phyloP scores from a whole-genome alignment of 2,797 vertebrate species.

The Spinibarbus caldwelli region DNA sequence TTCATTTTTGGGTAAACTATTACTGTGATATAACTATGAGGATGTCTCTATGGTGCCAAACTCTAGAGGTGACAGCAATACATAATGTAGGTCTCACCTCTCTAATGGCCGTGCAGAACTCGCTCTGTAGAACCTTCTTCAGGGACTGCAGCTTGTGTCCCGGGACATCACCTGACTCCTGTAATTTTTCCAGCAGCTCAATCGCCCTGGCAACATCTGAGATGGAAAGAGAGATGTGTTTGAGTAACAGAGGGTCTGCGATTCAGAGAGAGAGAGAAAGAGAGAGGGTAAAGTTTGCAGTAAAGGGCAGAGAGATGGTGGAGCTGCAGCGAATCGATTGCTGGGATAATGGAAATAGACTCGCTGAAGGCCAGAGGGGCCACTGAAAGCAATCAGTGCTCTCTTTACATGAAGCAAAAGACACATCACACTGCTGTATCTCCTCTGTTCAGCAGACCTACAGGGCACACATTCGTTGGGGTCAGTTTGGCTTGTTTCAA shows the following conservation, averaged over 20 bases:
- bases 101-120: slow-evolving; percentile 99
- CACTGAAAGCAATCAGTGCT: slow-evolving; percentile 42
- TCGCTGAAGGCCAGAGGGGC: slow-evolving; percentile 54
- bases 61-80: neutral
- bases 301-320: slow-evolving; percentile 52
- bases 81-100: slow-evolving; percentile 81
- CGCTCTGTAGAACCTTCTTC: slow-evolving; percentile 98
- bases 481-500: neutral
- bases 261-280: slow-evolving; percentile 22
- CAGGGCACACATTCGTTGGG: neutral
- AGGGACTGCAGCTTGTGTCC: slow-evolving; percentile 96
- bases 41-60: neutral
- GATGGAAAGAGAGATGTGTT: slow-evolving; percentile 47
- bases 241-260: neutral
- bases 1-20: neutral
- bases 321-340: slow-evolving; percentile 66
- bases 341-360: slow-evolving; percentile 69
- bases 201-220: slow-evolving; percentile 97
- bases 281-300: slow-evolving; percentile 66
- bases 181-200: slow-evolving; percentile 96
- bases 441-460: slow-evolving; percentile 1
- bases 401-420: slow-evolving; percentile 37
- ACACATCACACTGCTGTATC: neutral
- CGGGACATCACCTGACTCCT: slow-evolving; percentile 96
- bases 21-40: neutral